Evolutionary conservation across 2,113 vertebrate genomes (phyloP), one percentile per base, ranked within the genome.

Genomic region (Lethenteron camtschaticum): DNA sequence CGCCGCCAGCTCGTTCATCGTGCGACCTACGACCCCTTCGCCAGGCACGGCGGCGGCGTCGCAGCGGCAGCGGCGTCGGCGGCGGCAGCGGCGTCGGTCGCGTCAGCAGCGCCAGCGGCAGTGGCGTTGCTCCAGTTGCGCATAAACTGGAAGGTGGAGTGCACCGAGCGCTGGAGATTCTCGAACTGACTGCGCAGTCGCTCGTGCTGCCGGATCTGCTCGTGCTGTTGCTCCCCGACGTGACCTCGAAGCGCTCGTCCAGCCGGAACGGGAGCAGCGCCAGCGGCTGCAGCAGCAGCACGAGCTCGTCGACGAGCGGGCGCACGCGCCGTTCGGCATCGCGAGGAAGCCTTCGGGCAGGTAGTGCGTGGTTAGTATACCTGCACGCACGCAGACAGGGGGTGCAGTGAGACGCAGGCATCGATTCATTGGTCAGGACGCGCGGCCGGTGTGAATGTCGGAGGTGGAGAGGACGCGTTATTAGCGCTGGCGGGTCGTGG

Each of bases 141-240:
- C 87, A 92, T 88, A 72, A 96, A 77, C 79, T 99, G 89, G 77
- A 96, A 79, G 8, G 92, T 96, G 57, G 94, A 99, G 79, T 86
- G 84, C 2, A 83, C 76, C 0, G 89, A 88, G 24, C 63, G 63
- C 9, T 81, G 84, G 72, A 89, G 78, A n/a, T 82, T 77, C 71
- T 81, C 83, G 75, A 87, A 87, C 69, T 85, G 84, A 8, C 82
- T 83, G 9, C 85, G 84, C 63, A 99, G 84, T 78, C 89, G 83
- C 75, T 95, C 87, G 75, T 95, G 94, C 56, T 82, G 84, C 55
- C 85, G 86, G 58, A 84, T 83, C 70, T 99, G 90, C 76, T 88
- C 86, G 74, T 80, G 80, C 24, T 86, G 85, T 72, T 83, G 85
- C 69, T 92, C 89, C 72, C 83, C 74, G 94, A 83, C 71, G 79